Base-by-base conservation (phyloP, 1,140 invertebrate genomes). In the Wiebesia pumilae region DNA sequence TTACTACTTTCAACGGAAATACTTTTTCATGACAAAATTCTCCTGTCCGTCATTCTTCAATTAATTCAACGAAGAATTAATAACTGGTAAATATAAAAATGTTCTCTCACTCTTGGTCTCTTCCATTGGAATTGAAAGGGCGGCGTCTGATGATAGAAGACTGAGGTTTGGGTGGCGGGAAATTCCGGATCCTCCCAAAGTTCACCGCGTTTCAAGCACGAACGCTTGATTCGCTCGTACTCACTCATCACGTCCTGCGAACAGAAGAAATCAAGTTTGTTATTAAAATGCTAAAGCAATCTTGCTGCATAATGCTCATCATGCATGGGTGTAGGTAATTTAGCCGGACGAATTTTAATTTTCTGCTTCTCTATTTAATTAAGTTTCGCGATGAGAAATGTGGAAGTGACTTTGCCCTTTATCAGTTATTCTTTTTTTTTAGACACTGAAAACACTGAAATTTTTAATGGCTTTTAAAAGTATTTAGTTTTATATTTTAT, bases 171-270 rank as follows among this genome's bases (percentile, higher is more conserved):
- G 0, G 96, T 96, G 0, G 97, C 97, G 16, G 97, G 97, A 93
- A 98, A 98, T 92, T 98, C 97, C 2, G 97, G 96, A 94, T 98
- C 98, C 93, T 98, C 97, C 97, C 97, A 98, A n/a, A 98, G 94
- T 92, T 97, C 95, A 19, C 96, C 96, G 85, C 96, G 95, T 94
- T 97, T 96, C 90, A 97, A 94, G 93, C 97, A 98, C 87, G 95
- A 95, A 89, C 95, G 95, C 93, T 96, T 96, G 89, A 98, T 97
- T 69, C 96, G 95, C 94, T 98, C 97, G 95, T 97, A 98, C 91
- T 97, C 96, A 88, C 95, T 95, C 95, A 96, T 96, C 88, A 93
- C 93, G 93, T 93, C 93, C 93, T 94, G 89, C 91, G 91, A 88
- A 84, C 83, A 24, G 69, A 67, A 38, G 40, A 71, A 38, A 54